Percentiles rank a stretch among this genome's conserved stretches.
Conservation (phyloP, 2,113 vertebrate genomes). For the Macrotis lagotis region DNA sequence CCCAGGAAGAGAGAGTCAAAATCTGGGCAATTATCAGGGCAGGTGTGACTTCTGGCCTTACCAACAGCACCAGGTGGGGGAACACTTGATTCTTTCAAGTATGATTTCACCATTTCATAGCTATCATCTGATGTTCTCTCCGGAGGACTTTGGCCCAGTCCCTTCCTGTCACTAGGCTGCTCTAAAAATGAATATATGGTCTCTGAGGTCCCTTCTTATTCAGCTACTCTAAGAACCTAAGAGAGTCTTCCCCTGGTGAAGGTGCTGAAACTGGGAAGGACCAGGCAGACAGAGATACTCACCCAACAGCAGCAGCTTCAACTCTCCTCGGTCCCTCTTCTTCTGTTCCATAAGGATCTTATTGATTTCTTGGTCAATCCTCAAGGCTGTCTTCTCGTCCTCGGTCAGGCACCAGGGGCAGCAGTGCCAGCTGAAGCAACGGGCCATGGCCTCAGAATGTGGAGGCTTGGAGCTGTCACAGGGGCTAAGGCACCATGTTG, state of each 20-base stretch:
- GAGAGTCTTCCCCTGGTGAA: neutral
- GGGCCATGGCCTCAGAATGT: conserved; percentile 58
- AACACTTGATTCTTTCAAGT: neutral
- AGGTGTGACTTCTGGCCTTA: neutral
- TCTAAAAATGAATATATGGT: neutral
- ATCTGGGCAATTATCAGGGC: neutral
- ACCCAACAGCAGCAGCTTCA: conserved; percentile 93
- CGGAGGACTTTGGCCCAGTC: neutral
- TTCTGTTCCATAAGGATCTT: conserved; percentile 87
- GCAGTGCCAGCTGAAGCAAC: conserved; percentile 73
- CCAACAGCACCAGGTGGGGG: neutral
- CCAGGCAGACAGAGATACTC: conserved; percentile 25
- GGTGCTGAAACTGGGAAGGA: neutral
- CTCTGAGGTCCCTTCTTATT: neutral
- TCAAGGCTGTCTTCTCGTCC: conserved; percentile 84
- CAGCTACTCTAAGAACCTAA: neutral
- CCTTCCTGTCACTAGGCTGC: neutral
- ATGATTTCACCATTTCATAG: neutral
- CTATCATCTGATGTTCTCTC: neutral
- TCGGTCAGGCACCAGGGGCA: conserved; percentile 88
- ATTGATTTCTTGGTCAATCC: conserved; percentile 88
- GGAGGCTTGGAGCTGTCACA: neutral
- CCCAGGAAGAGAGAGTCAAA: neutral
- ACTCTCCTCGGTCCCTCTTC: conserved; percentile 84
- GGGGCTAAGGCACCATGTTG: conserved; percentile 28